Evolutionary conservation across 2,888 invertebrate species (phyloP), one percentile per base, ranked within the genome.

Genomic region (Cynaeus angustus): DNA sequence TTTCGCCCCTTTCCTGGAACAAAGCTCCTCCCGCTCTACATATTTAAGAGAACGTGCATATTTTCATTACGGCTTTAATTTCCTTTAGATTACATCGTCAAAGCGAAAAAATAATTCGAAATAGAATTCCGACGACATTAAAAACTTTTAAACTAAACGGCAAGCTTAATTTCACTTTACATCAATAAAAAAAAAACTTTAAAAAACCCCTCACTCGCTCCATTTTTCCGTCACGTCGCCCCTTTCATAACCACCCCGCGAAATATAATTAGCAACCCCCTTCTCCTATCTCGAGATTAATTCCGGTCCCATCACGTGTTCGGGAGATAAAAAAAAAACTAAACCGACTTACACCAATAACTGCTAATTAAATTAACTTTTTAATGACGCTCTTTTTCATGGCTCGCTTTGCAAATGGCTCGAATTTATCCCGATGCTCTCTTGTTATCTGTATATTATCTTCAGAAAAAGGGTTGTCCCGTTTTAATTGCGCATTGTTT

Each of bases 361-460:
- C 80, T 80, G 80, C 79, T 82, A 82, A 83, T 83, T 82, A 81
- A 82, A 83, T 83, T 81, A 82, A 82, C 80, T 81, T 82, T 82
- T 83, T 82, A 82, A 82, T 82, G 81, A 74, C 41, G 75, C 77
- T 77, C 76, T 79, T 80, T 79, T 79, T 78, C 77, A 75, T 72
- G 74, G 75, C 77, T 72, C 72, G 78, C 75, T 70, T 75, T 75
- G 76, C 77, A 77, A 77, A 75, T 75, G 76, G 77, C 73, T 71
- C 73, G 72, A 77, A 78, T 78, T 78, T 78, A 79, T 78, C 75
- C 78, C 77, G 75, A 80, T 79, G 78, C 76, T 79, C 79, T 72
- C 79, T 78, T 79, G 79, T 79, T 80, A 80, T 81, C 81, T 79
- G 79, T 78, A 78, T 79, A 80, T 81, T 79, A 79, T 80, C 79